phyloP scores from a whole-genome alignment of 2,888 invertebrate species.

The Thera obeliscata region DNA sequence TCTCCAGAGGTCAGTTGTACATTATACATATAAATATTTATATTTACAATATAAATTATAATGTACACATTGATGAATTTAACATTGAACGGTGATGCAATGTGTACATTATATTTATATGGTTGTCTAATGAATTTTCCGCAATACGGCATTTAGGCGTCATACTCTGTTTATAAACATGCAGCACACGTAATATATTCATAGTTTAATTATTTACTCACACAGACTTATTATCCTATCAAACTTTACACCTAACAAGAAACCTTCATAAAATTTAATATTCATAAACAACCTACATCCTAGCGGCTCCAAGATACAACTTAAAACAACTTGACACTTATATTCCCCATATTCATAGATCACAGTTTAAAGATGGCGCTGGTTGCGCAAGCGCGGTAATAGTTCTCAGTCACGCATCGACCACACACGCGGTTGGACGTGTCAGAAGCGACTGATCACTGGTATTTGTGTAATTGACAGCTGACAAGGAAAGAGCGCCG shows the following conservation, averaged over 20 bases:
- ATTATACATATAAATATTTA: too few relatives aligned
- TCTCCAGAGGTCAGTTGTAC: too few relatives aligned
- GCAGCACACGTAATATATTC: constrained; percentile 1
- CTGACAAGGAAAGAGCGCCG: constrained; percentile 40
- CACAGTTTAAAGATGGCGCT: constrained; percentile 56
- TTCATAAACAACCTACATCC: constrained; percentile 19
- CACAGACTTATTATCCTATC: constrained; percentile 10
- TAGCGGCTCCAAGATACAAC: constrained; percentile 32
- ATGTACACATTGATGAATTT: too few relatives aligned
- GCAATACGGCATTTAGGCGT: not conserved
- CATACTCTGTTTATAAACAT: not conserved
- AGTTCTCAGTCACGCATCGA: constrained; percentile 71
- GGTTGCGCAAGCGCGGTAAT: constrained; percentile 59
- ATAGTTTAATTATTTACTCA: constrained; percentile 5
- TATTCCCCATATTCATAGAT: constrained; percentile 50
- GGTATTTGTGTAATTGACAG: constrained; percentile 64
- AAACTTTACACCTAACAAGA: constrained; percentile 5
- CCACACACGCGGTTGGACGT: constrained; percentile 69
- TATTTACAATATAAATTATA: too few relatives aligned
- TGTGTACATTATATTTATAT: not conserved
- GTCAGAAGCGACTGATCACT: constrained; percentile 57
- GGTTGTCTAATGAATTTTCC: not conserved
- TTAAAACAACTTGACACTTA: constrained; percentile 48
- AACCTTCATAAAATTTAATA: constrained; percentile 19
- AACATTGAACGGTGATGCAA: not conserved